These are phyloP conservation scores for Formica aserva DNA, from an alignment of 2,888 invertebrate species.

Conservation along the genomic window DNA sequence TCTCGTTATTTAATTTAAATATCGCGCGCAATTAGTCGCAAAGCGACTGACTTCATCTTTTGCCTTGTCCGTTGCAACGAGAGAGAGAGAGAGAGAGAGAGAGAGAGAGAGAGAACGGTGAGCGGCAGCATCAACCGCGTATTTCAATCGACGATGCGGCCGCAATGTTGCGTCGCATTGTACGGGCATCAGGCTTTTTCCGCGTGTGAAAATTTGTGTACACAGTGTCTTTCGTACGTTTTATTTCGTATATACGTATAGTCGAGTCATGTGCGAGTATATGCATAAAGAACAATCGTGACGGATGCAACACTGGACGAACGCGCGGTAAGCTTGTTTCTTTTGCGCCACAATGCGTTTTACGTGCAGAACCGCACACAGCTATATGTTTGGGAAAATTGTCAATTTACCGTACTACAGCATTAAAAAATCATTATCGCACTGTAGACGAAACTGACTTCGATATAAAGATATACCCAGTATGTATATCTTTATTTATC, in stretches of 20 bases:
- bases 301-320: background rate
- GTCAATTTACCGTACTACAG: no score
- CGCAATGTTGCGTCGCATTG: background rate
- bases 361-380: background rate
- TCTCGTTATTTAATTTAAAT: conserved; percentile 73
- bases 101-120: conserved; percentile 40
- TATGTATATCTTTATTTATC: background rate
- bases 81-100: conserved; percentile 17
- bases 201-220: conserved; percentile 63
- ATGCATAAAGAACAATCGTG: background rate
- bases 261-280: conserved; percentile 6
- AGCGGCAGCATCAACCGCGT: conserved; percentile 53
- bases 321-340: no score
- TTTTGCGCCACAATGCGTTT: background rate
- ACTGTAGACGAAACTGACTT: background rate
- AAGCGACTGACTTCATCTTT: conserved; percentile 75
- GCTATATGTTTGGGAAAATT: no score
- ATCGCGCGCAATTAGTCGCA: conserved; percentile 81
- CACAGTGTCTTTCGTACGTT: background rate
- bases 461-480: background rate
- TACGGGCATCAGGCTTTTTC: conserved; percentile 68
- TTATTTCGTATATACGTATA: conserved; percentile 30
- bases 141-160: conserved; percentile 18
- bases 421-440: background rate
- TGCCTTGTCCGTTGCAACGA: conserved; percentile 79